Conservation (phyloP, 2,888 invertebrate species). For the Malthinus seriepunctatus region DNA sequence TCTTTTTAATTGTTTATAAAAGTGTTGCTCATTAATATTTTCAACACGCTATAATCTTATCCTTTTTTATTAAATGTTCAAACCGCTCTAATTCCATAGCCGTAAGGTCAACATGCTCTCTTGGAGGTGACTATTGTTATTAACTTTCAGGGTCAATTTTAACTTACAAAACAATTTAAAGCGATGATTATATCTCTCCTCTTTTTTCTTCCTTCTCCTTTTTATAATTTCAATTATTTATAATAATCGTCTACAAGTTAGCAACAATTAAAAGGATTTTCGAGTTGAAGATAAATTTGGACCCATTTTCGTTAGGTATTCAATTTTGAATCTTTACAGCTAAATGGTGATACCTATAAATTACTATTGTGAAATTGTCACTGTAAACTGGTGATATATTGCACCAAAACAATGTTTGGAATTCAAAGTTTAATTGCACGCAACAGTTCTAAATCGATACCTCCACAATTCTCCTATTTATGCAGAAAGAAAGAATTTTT, state of each 20-base stretch:
- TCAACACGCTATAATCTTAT: conserved; percentile 8
- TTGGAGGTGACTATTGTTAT: conserved; percentile 10
- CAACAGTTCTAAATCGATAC: conserved; percentile 2
- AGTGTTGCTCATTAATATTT: conserved; percentile 9
- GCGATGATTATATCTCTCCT: conserved; percentile 11
- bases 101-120: conserved; percentile 17
- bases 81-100: conserved; percentile 16
- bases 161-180: conserved; percentile 7
- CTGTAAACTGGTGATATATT: conserved; percentile 5
- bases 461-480: background rate
- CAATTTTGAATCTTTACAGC: conserved; percentile 5
- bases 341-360: conserved; percentile 4
- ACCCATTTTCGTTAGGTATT: background rate
- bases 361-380: conserved; percentile 6
- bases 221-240: conserved; percentile 1
- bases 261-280: no score
- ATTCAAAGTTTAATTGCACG: conserved; percentile 5
- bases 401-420: conserved; percentile 6
- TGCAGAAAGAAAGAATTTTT: conserved; percentile 4
- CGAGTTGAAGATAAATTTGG: background rate
- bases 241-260: background rate
- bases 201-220: background rate
- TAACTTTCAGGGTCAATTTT: conserved; percentile 11
- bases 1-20: conserved; percentile 15
- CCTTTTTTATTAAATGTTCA: conserved; percentile 4